Conservation (phyloP, 2,113 vertebrate genomes). For the Capreolus pygargus region DNA sequence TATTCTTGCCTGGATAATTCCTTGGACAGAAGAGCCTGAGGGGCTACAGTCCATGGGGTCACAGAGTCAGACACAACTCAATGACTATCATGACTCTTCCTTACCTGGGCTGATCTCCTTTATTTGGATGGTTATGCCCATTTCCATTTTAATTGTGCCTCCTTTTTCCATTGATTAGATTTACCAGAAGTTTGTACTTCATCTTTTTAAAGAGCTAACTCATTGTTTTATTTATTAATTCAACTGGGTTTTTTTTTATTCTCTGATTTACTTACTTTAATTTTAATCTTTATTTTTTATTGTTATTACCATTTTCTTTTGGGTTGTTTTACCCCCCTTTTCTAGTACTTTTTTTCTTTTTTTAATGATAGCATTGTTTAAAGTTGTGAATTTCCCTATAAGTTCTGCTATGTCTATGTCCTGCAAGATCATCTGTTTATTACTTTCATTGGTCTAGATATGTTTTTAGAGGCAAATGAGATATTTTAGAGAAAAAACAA, state of each 20-base stretch:
- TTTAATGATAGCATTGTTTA: not conserved
- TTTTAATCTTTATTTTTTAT: not conserved
- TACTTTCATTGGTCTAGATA: not conserved
- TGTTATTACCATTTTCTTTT: not conserved
- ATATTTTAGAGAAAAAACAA: not conserved
- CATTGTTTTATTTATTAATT: not conserved
- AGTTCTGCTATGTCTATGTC: not conserved
- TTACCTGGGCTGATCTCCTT: not conserved
- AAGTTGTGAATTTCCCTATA: not conserved
- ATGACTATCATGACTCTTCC: not conserved
- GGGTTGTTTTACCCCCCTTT: not conserved
- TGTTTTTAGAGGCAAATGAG: not conserved
- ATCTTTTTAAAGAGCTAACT: not conserved
- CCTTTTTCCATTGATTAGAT: not conserved
- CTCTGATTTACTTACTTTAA: conserved; percentile 7
- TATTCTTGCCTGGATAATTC: not conserved
- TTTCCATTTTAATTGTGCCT: not conserved
- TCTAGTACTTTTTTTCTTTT: not conserved
- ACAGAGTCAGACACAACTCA: not conserved
- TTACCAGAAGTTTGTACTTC: not conserved
- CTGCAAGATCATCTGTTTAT: not conserved
- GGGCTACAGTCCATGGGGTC: not conserved
- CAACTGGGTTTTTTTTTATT: not conserved
- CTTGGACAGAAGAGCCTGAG: rapidly evolving
- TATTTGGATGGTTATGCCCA: too few relatives aligned